Percentiles rank a stretch among this genome's conserved stretches.
These are phyloP conservation scores for Myopa tessellatipennis DNA, from an alignment of 2,888 invertebrate genomes.

Conservation along the genomic window DNA sequence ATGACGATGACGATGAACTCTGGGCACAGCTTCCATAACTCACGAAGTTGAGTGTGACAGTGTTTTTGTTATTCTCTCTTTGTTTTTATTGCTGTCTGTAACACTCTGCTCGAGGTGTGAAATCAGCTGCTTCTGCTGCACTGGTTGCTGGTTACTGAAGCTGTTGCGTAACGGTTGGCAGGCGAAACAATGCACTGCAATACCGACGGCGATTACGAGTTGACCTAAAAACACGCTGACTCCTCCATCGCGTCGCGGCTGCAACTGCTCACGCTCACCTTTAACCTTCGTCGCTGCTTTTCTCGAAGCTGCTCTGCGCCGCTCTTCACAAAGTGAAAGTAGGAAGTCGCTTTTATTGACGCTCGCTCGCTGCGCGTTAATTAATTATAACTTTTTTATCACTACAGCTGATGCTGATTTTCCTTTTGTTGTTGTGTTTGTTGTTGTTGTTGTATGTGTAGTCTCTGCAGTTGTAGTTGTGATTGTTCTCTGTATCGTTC, in stretches of 20 bases:
- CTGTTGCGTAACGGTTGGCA: neutral
- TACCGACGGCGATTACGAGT: conserved; percentile 8
- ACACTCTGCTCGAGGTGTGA: neutral
- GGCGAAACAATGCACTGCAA: conserved; percentile 9
- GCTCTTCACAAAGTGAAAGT: too few species aligned
- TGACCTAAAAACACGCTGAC: conserved; percentile 38
- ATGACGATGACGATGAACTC: conserved; percentile 67
- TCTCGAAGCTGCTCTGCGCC: too few species aligned
- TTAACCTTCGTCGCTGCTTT: neutral
- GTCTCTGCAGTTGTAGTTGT: conserved; percentile 26
- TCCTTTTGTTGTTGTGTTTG: conserved; percentile 34
- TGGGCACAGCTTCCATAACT: conserved; percentile 65
- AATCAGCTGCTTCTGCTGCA: conserved; percentile 26
- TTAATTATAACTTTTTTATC: too few species aligned
- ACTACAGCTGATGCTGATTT: neutral
- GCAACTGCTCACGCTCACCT: neutral
- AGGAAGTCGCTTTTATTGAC: too few species aligned
- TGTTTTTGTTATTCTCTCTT: neutral
- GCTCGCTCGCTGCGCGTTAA: too few species aligned
- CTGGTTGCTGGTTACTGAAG: conserved; percentile 10
- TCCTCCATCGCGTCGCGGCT: neutral
- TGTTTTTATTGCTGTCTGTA: neutral
- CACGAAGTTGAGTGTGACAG: neutral
- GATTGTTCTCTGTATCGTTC: conserved; percentile 29
- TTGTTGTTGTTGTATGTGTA: conserved; percentile 20